Base-by-base conservation (phyloP, 92 coral and sea anemone genomes). In the Heteractis magnifica region DNA sequence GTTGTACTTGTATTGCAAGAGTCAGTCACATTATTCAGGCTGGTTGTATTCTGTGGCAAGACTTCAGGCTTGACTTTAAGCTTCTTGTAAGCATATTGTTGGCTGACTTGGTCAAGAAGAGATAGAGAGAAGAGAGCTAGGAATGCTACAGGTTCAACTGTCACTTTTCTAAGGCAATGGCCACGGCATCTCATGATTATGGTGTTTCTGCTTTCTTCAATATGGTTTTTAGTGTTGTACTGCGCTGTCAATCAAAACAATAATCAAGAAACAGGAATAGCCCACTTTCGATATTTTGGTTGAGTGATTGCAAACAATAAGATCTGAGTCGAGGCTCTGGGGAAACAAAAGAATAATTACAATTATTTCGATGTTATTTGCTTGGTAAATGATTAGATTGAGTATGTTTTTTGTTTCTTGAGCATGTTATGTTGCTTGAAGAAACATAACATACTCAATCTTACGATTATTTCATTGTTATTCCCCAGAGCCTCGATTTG, bases 91-190 rank as follows among this genome's bases (percentile, higher is more conserved):
- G 77, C 68, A 51, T 87, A 56, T 68, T 77, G 79, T 62, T 82
- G 87, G 51, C 79, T 70, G 65, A 77, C 76, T 15, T 77, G 80
- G 1, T 77, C 83, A 18, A 87, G 41, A 49, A 87, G 83, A 13
- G 87, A 51, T 34, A 87, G 51, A 10, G 74, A 81, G 78, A 87
- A 87, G 5, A 82, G 44, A 50, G 87, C 52, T 6, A 82, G 79
- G 72, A 87, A 87, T 53, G 76, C 75, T 49, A 82, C 72, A 6
- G 81, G 87, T 19, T 82, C 90, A 18, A 87, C 86, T 26, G 89
- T 77, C 8, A 87, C 52, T 68, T 12, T 26, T 68, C 23, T 68
- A 10, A 8, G 23, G 23, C 15, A 68, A 10, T 23, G 9, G 23
- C 15, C 20, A 10, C 4, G 9, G 23, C 12, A 68, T 68, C 73